Base-by-base conservation (phyloP, 2,888 invertebrate species). In the Phaonia tiefii region DNA sequence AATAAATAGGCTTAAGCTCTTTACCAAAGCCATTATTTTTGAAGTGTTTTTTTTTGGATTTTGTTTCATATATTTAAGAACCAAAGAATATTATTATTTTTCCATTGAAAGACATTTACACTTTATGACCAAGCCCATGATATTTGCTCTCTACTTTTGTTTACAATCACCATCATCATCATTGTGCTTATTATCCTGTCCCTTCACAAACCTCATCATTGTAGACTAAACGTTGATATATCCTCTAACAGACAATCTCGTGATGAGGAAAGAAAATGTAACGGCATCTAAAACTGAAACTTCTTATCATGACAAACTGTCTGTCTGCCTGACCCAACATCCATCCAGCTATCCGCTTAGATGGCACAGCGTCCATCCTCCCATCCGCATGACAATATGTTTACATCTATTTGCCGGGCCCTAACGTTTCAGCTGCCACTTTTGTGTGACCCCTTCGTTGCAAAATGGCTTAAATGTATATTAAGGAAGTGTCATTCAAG, bases 401-500 rank as follows among this genome's bases (percentile, higher is more conserved):
- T n/a, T n/a, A n/a, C n/a, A n/a, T n/a, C n/a, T n/a, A n/a, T n/a
- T 31, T 31, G 31, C 3, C 31, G 3, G 31, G 31, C 31, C 3
- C 31, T 31, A 8, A 44, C 11, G 44, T 10, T 8, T 44, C 2
- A 31, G 31, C 31, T 20, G 51, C 20, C 17, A 15, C 3, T 15
- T 51, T 17, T 51, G 20, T 51, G 8, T 51, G 22, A 25, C 3
- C 2, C 51, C 51, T 37, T 10, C 39, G 20, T 67, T 20, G 54
- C 54, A 37, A 42, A 69, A 69, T 69, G 54, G 54, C 69, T 69
- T 69, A 69, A 69, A 25, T 69, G 69, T 69, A 56, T 42, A 56
- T 56, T 51, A 74, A 70, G 46, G 49, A 70, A 70, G 49, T 75
- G 60, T 72, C 72, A 72, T 51, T 75, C 71, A 67, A 72, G 75